Base-by-base conservation (phyloP, 2,797 vertebrate genomes). In the Poliocrania exsul region DNA sequence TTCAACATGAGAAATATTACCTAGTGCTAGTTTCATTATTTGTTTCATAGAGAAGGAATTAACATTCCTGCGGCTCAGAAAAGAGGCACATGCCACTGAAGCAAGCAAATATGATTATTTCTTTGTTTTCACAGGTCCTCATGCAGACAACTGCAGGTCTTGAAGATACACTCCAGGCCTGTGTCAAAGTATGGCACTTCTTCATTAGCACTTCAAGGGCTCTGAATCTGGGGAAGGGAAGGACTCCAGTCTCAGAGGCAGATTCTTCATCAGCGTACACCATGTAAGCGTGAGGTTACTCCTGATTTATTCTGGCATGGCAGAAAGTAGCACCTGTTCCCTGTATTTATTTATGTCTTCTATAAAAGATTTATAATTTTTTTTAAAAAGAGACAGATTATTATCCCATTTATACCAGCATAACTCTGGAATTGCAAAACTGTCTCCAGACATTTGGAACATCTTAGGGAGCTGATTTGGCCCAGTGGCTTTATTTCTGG, bases 141-240 rank as follows among this genome's bases (percentile, higher is more conserved):
- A 4, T 87, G 70, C 71, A 86, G 85, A 66, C 47, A 67, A 87
- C 94, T 96, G 96, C 89, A 77, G 78, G 88, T 92, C 81, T 96
- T 53, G 18, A 92, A 96, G 82, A 79, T 51, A 15, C 38, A 94
- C 38, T 90, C 91, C 91, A 95, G 96, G 85, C 74, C 93, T n/a
- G 5, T 86, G 96, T 95, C 92, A 87, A 89, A 25, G 40, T 79
- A 51, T 16, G 8, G 83, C 86, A 67, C 33, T 77, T 91, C 96
- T 97, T 97, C 96, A 97, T 97, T 96, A 96, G 92, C 97, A 97
- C 95, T 97, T 97, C 95, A 97, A 77, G 92, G 40, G 13, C 70
- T 86, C 75, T 19, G 94, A 94, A 69, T 91, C 91, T 62, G 56
- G 84, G 82, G 77, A 96, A 62, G 92, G 78, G 44, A 88, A 94